These are phyloP conservation scores for Parnassius apollo DNA, from an alignment of 2,888 invertebrate genomes.

Conservation along the genomic window DNA sequence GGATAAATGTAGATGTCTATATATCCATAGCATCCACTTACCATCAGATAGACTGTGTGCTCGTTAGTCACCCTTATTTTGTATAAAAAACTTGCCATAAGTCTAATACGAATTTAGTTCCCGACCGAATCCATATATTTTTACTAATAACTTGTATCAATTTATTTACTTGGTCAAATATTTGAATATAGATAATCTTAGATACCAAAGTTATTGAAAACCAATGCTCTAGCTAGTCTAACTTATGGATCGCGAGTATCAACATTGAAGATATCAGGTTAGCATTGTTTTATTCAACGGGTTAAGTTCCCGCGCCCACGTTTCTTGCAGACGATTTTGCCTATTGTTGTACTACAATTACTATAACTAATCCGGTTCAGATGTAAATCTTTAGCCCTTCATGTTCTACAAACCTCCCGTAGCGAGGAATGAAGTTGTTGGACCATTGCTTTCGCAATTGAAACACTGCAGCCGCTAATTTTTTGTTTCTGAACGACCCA, in stretches of 20 bases:
- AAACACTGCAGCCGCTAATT: background rate
- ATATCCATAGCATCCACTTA: no score
- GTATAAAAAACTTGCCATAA: no score
- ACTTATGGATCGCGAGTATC: conserved; percentile 25
- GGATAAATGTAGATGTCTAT: no score
- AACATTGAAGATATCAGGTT: conserved; percentile 20
- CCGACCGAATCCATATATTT: no score
- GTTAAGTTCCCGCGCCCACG: conserved; percentile 25
- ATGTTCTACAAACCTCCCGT: conserved; percentile 23
- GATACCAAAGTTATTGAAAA: conserved; percentile 17
- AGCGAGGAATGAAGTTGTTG: conserved; percentile 20
- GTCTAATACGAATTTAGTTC: no score
- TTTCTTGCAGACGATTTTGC: conserved; percentile 17
- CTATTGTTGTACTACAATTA: conserved; percentile 26
- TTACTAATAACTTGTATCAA: background rate
- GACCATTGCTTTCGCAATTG: background rate
- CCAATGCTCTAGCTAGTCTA: conserved; percentile 8
- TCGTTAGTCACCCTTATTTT: no score
- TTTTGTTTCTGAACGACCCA: background rate
- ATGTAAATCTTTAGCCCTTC: conserved; percentile 20
- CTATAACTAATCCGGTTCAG: conserved; percentile 26
- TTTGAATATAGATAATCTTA: conserved; percentile 9
- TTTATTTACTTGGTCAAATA: conserved; percentile 9
- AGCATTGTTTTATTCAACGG: conserved; percentile 22
- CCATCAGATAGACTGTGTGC: no score